Evolutionary conservation across 35 echinoderm and acorn worm species (phyloP).

Genomic region (Holothuria glaberrima): DNA sequence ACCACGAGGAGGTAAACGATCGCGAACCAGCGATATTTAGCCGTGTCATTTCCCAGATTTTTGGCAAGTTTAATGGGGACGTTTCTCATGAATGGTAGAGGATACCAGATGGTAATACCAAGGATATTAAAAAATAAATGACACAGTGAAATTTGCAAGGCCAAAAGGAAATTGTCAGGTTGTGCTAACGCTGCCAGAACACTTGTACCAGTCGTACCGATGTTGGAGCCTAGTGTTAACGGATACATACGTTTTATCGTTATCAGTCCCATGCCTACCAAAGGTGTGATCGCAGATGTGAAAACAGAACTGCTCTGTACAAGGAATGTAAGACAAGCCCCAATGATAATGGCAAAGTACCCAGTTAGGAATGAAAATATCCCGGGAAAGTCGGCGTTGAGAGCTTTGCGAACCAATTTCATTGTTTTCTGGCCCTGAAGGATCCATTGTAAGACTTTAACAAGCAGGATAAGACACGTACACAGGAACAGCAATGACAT

Average conservation of each 20-base stretch:
- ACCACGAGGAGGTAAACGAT: constrained; percentile 77
- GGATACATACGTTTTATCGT: constrained; percentile 92
- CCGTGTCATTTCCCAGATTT: constrained; percentile 86
- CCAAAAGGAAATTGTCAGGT: constrained; percentile 63
- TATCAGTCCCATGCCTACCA: constrained; percentile 92
- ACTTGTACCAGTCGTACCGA: constrained; percentile 95
- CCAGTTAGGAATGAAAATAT: constrained; percentile 78
- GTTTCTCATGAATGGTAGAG: constrained; percentile 84
- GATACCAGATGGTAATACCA: constrained; percentile 93
- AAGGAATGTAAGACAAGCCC: constrained; percentile 86
- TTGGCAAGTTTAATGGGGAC: constrained; percentile 76
- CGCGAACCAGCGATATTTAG: constrained; percentile 92
- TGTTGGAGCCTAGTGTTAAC: constrained; percentile 90
- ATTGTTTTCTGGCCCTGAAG: constrained; percentile 78
- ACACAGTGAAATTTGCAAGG: constrained; percentile 90
- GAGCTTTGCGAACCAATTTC: constrained; percentile 68
- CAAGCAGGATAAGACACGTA: constrained; percentile 75
- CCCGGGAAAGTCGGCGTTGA: constrained; percentile 94
- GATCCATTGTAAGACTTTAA: constrained; percentile 81
- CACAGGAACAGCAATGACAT: constrained; percentile 61
- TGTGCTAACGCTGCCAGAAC: constrained; percentile 85
- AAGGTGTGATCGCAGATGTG: constrained; percentile 90
- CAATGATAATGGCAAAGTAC: constrained; percentile 91
- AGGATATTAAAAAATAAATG: constrained; percentile 97
- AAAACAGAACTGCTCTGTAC: constrained; percentile 98